Conservation (phyloP, 2,797 vertebrate species). For the Sylvilagus floridanus region DNA sequence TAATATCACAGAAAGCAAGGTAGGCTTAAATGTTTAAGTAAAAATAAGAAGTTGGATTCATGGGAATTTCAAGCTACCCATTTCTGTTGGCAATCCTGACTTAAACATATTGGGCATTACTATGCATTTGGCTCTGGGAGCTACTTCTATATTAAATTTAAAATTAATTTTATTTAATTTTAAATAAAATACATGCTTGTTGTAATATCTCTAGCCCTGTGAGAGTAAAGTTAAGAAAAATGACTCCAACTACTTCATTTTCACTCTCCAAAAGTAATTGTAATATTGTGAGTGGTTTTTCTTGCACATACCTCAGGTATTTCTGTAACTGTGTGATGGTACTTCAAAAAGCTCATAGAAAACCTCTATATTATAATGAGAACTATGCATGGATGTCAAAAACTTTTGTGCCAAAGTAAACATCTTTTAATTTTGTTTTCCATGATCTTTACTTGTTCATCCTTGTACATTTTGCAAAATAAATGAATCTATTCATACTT, state of each 20-base stretch:
- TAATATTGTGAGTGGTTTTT: not conserved
- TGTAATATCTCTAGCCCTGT: not conserved
- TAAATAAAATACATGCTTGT: not conserved
- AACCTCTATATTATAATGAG: too few relatives aligned
- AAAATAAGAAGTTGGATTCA: not conserved
- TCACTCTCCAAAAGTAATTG: not conserved
- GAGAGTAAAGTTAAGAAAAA: not conserved
- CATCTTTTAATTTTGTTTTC: too few relatives aligned
- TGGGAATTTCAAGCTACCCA: not conserved
- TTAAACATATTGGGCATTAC: not conserved
- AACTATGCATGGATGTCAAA: too few relatives aligned
- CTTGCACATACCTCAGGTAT: not conserved
- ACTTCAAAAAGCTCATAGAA: too few relatives aligned
- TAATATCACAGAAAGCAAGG: not conserved
- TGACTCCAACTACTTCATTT: not conserved
- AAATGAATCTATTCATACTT: not conserved
- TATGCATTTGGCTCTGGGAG: not conserved
- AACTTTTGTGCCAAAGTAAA: too few relatives aligned
- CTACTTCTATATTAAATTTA: not conserved
- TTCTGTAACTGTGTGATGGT: not conserved
- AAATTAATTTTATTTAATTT: not conserved
- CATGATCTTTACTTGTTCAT: too few relatives aligned
- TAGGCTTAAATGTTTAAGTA: conserved; percentile 37
- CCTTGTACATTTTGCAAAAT: not conserved
- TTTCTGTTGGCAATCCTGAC: not conserved